Evolutionary conservation across 2,888 invertebrate genomes (phyloP), one percentile per base, ranked within the genome.

Genomic region (Idaea biselata): DNA sequence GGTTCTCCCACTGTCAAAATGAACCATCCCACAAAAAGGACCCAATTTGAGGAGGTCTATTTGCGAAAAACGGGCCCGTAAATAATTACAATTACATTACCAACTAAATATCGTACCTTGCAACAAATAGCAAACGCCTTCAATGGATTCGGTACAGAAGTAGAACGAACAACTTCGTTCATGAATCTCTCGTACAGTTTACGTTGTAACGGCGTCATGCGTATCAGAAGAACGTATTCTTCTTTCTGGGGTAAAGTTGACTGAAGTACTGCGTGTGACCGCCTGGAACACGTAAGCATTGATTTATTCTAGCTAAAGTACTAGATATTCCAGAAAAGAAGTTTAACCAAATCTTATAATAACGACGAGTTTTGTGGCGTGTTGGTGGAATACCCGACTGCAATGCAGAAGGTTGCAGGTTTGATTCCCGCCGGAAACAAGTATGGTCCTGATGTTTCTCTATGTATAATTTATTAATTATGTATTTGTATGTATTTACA

Each of bases 91-190:
- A n/a, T n/a, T n/a, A n/a, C n/a, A n/a, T n/a, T n/a, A n/a, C n/a
- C n/a, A n/a, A n/a, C n/a, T n/a, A n/a, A n/a, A n/a, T n/a, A n/a
- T n/a, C n/a, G 75, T 82, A 96, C 96, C 94, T 99, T 99, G 83
- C 99, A 99, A 83, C 99, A 99, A 63, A 99, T 98, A 18, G 99
- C 98, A 87, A 99, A 99, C 1, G 99, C 99, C 88, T 99, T 99
- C 63, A 99, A 92, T 0, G 99, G 99, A 93, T 99, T 99, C 32
- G 97, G 97, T 62, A 97, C 97, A 16, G 96, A 95, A 60, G 97
- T 96, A 17, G 96, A 96, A 25, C 97, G 94, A 0, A 97, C 97
- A 0, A 97, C 97, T 82, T 97, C 97, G 83, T 97, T 97, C 97
- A 99, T 98, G 80, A 98, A 99, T 11, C 96, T 95, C 72, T 97